Evolutionary conservation across 2,113 vertebrate species (phyloP), one percentile per base, ranked within the genome.

Genomic region (Microtus oregoni): DNA sequence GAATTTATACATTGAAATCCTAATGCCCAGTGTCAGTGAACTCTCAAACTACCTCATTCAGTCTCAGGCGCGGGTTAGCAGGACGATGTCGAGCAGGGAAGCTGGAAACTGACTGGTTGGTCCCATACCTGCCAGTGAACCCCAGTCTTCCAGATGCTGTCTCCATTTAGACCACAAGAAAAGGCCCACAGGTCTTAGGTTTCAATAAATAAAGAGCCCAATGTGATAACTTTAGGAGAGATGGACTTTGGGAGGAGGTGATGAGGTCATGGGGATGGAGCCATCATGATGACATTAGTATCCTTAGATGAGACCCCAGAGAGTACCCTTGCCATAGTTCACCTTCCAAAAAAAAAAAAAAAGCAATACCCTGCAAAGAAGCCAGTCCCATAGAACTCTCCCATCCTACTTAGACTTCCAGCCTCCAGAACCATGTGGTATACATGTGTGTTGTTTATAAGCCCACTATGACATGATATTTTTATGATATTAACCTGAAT

Each of bases 361-460:
- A n/a, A n/a, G 26, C 19, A 61, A 50, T 47, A 5, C 3, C 15
- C 10, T 3, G 77, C 35, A 50, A 52, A 30, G 28, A 38, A 3
- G 8, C 28, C 38, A 41, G 38, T 41, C 2, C 12, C 0, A 4
- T 44, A 72, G 7, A n/a, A 75, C 44, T 11, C 14, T 8, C 5
- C 47, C 44, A 12, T 0, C 70, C 24, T 17, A 22, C 6, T 35
- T 47, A 7, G 65, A 50, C 28, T 50, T 88, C 24, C 76, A 77
- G 77, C 8, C 35, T 78, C 52, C 28, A 65, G 52, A 73, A 38
- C 14, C 3, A 61, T 55, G 44, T 38, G 30, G 38, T 58, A 41
- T 7, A 38, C 17, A 47, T 3, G 5, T 24, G 10, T 10, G 26
- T 75, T 28, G 26, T 88, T 68, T 41, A 32, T 19, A 61, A 19